A percentile compares a stretch with the other conserved stretches of the same genome.
Conservation (phyloP, 1,140 invertebrate species). For the Halotydeus destructor region DNA sequence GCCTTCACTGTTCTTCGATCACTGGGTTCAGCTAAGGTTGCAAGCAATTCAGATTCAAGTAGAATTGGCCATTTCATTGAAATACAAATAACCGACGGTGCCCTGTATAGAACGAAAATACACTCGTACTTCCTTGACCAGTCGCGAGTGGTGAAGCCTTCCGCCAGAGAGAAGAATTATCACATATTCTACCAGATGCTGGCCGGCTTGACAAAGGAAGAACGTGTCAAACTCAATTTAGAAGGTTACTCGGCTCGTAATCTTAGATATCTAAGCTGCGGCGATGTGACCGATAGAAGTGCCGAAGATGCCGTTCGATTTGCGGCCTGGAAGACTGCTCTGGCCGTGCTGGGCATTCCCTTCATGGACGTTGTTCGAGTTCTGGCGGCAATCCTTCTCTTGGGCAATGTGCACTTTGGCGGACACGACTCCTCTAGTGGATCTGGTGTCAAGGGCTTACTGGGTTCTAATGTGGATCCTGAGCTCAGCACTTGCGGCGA, state of each 20-base stretch:
- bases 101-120: slow-evolving; percentile 80
- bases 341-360: slow-evolving; percentile 59
- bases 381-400: slow-evolving; percentile 61
- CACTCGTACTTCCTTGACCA: slow-evolving; percentile 78
- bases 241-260: slow-evolving; percentile 60
- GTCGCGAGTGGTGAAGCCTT: slow-evolving; percentile 61
- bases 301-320: slow-evolving; percentile 40
- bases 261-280: slow-evolving; percentile 51
- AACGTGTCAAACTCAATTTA: slow-evolving; percentile 53
- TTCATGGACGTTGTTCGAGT: slow-evolving; percentile 80
- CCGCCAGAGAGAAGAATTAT: slow-evolving; percentile 76
- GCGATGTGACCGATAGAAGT: slow-evolving; percentile 45
- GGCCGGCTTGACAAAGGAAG: slow-evolving; percentile 62
- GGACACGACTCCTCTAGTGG: slow-evolving; percentile 35
- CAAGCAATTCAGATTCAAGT: slow-evolving; percentile 73
- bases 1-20: slow-evolving; percentile 79
- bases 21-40: slow-evolving; percentile 68
- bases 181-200: slow-evolving; percentile 95
- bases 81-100: slow-evolving; percentile 85
- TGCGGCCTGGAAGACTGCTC: slow-evolving; percentile 50
- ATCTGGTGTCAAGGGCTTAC: slow-evolving; percentile 34
- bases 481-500: background rate
- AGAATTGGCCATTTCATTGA: slow-evolving; percentile 89
- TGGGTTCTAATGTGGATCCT: background rate
- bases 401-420: slow-evolving; percentile 80